Evolutionary conservation across 2,797 vertebrate genomes (phyloP).

Genomic region (Tarsius wallacei): DNA sequence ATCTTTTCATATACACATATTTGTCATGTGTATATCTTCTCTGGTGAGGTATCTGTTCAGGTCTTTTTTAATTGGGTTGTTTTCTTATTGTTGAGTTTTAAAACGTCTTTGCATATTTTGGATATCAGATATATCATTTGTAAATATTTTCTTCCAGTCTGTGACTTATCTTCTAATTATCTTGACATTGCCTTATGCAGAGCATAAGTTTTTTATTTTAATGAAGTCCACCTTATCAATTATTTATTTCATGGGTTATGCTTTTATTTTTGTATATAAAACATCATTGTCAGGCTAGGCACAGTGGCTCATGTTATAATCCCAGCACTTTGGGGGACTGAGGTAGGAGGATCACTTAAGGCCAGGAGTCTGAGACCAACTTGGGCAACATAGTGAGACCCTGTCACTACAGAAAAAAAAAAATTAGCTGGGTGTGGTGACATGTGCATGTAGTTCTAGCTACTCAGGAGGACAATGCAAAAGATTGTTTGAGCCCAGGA

Average conservation of each 20-base stretch:
- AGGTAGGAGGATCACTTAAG: no score
- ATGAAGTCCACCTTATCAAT: not conserved
- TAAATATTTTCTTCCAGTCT: constrained; percentile 31
- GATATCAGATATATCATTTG: not conserved
- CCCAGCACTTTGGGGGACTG: no score
- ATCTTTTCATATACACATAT: no score
- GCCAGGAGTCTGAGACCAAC: no score
- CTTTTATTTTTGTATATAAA: constrained; percentile 26
- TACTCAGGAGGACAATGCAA: no score
- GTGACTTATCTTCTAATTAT: constrained; percentile 12
- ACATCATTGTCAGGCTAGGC: not conserved
- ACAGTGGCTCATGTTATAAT: no score
- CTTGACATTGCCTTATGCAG: constrained; percentile 51
- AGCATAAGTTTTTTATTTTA: constrained; percentile 41
- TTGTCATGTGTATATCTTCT: constrained; percentile 5
- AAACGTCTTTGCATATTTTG: constrained; percentile 31
- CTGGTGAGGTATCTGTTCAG: not conserved
- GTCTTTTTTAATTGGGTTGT: not conserved
- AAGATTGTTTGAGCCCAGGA: no score
- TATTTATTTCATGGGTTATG: constrained; percentile 23
- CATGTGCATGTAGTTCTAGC: no score
- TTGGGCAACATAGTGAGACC: no score
- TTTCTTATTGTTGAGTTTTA: not conserved
- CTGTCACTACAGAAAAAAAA: no score
- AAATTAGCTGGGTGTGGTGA: no score